Percentiles rank a stretch among this genome's conserved stretches.
Evolutionary conservation across 2,797 vertebrate species (phyloP).

Genomic region (Falco peregrinus): DNA sequence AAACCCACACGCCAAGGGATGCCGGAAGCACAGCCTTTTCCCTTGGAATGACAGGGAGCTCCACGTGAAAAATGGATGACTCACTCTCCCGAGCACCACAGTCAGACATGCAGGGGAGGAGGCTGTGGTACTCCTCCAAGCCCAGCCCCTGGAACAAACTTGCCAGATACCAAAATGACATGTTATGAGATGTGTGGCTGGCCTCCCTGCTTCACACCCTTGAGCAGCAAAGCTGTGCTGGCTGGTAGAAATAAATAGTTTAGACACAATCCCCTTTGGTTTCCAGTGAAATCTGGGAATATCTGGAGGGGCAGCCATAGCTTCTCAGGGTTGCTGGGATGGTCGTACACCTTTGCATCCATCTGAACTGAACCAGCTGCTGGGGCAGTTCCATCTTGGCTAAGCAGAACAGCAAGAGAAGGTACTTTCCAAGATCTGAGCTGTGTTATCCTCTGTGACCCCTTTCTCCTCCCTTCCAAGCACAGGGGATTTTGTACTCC

Average conservation of each 20-base stretch:
- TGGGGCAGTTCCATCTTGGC: neutral
- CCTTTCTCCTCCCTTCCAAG: neutral
- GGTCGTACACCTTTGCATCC: neutral
- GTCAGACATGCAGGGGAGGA: neutral
- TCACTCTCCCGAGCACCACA: conserved; percentile 1
- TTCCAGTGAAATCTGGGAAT: neutral
- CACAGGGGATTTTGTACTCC: neutral
- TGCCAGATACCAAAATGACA: conserved; percentile 31
- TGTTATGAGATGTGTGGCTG: neutral
- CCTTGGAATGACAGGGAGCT: neutral
- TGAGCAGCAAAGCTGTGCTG: neutral
- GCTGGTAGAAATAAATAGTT: neutral
- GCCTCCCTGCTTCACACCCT: neutral
- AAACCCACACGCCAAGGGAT: neutral
- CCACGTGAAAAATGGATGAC: conserved; percentile 34
- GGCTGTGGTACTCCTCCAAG: conserved; percentile 11
- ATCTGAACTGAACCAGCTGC: neutral
- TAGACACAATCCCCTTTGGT: neutral
- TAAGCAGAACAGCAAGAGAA: neutral
- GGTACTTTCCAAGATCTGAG: neutral
- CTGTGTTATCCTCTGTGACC: neutral
- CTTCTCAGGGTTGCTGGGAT: neutral
- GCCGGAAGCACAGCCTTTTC: neutral
- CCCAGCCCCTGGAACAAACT: neutral
- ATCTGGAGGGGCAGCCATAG: neutral